Percentiles rank a stretch among this genome's conserved stretches.
Evolutionary conservation across 2,113 vertebrate species (phyloP).

Genomic region (Thomomys bottae): DNA sequence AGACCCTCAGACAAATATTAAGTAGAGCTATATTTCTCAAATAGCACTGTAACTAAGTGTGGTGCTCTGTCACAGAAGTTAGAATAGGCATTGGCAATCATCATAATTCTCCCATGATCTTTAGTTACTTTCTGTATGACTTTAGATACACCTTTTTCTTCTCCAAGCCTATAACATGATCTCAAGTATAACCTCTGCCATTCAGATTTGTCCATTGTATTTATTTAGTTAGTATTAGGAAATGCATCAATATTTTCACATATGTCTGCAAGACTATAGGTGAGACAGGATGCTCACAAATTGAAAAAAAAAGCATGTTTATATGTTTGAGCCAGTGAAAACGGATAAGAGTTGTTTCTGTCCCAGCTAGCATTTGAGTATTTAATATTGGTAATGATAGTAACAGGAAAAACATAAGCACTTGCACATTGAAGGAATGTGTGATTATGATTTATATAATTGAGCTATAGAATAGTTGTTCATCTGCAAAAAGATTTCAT

Average conservation of each 20-base stretch:
- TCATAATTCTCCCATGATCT: background rate
- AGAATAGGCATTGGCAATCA: background rate
- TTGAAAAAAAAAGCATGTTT: background rate
- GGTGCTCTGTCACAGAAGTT: background rate
- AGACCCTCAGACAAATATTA: background rate
- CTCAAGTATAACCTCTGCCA: background rate
- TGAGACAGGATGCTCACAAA: background rate
- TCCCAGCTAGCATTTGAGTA: background rate
- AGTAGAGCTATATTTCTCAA: background rate
- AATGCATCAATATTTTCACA: background rate
- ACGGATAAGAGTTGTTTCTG: background rate
- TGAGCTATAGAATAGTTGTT: slow-evolving; percentile 42
- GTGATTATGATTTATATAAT: slow-evolving; percentile 66
- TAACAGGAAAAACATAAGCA: background rate
- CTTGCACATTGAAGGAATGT: background rate
- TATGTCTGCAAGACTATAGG: background rate
- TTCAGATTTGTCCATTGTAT: background rate
- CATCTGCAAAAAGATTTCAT: slow-evolving; percentile 45
- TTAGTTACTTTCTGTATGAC: background rate
- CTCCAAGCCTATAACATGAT: background rate
- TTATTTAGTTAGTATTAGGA: background rate
- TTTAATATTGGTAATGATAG: background rate
- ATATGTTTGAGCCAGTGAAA: background rate
- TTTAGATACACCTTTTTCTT: background rate
- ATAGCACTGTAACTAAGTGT: background rate